Conservation (phyloP, 2,797 vertebrate genomes). For the Tolypeutes matacus region DNA sequence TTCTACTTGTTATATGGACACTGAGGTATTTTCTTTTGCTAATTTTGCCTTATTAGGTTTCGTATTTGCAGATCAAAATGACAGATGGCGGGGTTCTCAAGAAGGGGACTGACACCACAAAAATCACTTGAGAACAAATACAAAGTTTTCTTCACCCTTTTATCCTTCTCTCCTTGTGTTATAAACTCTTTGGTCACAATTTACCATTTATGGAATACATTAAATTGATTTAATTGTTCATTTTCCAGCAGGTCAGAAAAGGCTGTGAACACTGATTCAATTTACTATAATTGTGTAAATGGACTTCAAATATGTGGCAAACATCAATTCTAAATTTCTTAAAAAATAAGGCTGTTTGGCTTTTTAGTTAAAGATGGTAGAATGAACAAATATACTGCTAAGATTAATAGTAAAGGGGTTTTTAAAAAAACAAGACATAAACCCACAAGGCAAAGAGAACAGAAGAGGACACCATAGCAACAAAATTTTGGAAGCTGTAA, state of each 20-base stretch:
- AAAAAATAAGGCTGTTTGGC: neutral
- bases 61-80: conserved; percentile 35
- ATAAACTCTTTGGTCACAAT: neutral
- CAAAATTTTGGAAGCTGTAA: conserved; percentile 18
- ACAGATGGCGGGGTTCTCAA: neutral
- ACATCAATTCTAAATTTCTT: conserved; percentile 23
- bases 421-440: neutral
- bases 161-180: neutral
- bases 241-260: conserved; percentile 50
- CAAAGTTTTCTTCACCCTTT: neutral
- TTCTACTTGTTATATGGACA: conserved; percentile 27
- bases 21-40: conserved; percentile 59
- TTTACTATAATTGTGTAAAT: conserved; percentile 37
- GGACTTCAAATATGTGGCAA: conserved; percentile 36
- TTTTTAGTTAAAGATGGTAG: conserved; percentile 31
- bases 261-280: conserved; percentile 40
- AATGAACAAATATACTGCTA: neutral
- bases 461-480: neutral
- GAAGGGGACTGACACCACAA: neutral
- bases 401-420: conserved; percentile 8
- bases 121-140: neutral
- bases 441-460: neutral
- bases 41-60: conserved; percentile 64
- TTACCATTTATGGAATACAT: neutral
- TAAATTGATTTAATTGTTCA: neutral